Base-by-base conservation (phyloP, 2,888 invertebrate genomes). In the Drosophila birchii region DNA sequence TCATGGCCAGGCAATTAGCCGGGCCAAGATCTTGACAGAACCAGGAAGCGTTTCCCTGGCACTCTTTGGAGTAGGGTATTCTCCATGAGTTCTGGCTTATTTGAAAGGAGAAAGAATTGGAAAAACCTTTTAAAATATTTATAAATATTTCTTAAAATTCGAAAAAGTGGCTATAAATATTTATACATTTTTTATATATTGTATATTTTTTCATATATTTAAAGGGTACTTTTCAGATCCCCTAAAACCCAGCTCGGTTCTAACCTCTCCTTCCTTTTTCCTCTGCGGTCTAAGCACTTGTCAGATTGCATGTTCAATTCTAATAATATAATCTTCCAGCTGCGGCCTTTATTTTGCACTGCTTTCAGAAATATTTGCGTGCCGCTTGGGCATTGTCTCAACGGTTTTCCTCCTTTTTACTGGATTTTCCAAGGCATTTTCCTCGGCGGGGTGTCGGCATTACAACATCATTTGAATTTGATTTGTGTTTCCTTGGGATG, bases 241-340 rank as follows among this genome's bases (percentile, higher is more conserved):
- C 14, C 20, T 16, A 51, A 5, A 51, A 20, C 20, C 20, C 34
- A 51, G 1, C n/a, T 26, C 9, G 11, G 0, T 29, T 44, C 7
- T 9, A 32, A 16, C 16, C 20, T 8, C 23, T n/a, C 38, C 26
- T 49, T 64, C 41, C 41, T 36, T 41, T 18, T 43, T 14, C 16
- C 0, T n/a, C 20, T 9, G 20, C 12, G 29, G n/a, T 51, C 29
- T 1, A 51, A 86, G 87, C 89, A 91, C 91, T 91, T 90, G 91
- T 90, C 91, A 88, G 91, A 91, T 91, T 85, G 91, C 91, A 89
- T 91, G 91, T 90, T 87, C 86, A 91, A 86, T 80, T 81, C 88
- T 90, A 91, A 91, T 91, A 91, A 90, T 90, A 85, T 87, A 89
- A 90, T 86, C 84, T 85, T 77, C 76, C 76, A 72, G 75, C 78